phyloP scores from a whole-genome alignment of 92 coral and sea anemone species.

The Zoanthus sociatus region DNA sequence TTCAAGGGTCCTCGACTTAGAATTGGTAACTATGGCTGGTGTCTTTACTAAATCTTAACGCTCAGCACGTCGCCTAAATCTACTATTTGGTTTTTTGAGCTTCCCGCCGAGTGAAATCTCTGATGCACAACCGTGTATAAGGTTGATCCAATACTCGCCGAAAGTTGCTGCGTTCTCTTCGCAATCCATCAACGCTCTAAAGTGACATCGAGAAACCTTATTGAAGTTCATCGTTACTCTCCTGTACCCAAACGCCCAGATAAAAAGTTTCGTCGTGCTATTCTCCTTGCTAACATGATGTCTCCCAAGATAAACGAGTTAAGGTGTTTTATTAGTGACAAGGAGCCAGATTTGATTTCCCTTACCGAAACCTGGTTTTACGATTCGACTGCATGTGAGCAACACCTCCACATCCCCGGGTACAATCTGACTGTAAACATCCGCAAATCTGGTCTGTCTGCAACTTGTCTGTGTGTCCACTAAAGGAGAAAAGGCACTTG shows the following conservation, averaged over 20 bases:
- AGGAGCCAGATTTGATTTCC: neutral
- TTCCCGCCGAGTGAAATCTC: too few species aligned
- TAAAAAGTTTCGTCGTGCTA: slow-evolving; percentile 23
- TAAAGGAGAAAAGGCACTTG: too few species aligned
- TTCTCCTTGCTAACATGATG: slow-evolving; percentile 54
- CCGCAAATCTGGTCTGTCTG: slow-evolving; percentile 28
- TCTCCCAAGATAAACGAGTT: slow-evolving; percentile 47
- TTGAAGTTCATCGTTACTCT: neutral
- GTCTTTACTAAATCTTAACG: too few species aligned
- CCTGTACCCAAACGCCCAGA: neutral
- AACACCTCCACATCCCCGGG: slow-evolving; percentile 39
- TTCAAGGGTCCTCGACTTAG: neutral
- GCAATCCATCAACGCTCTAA: too few species aligned
- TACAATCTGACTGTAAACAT: slow-evolving; percentile 35
- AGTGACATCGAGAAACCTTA: neutral
- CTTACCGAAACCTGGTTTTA: slow-evolving; percentile 47
- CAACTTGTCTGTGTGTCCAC: too few species aligned
- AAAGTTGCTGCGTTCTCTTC: too few species aligned
- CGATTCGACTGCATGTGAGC: slow-evolving; percentile 11
- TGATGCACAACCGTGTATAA: too few species aligned
- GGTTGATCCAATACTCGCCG: too few species aligned
- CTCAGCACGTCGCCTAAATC: neutral
- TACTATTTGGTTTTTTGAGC: too few species aligned
- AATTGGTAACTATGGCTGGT: too few species aligned
- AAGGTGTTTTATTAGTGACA: neutral